Conservation (phyloP, 2,113 vertebrate genomes). For the Arvicanthis niloticus region DNA sequence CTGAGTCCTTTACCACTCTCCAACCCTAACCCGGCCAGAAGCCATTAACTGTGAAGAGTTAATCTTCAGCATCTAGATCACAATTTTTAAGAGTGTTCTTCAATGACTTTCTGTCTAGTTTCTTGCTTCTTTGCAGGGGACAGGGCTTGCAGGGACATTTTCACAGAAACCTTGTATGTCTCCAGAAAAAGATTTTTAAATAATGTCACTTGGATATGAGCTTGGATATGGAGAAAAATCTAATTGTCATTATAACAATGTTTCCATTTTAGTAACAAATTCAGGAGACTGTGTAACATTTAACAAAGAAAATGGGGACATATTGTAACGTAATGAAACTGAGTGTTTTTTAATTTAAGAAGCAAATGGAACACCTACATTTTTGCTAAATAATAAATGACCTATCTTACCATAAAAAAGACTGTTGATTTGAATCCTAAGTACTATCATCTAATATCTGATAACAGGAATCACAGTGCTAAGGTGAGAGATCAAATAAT, state of each 20-base stretch:
- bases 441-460: background rate
- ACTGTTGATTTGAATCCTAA: background rate
- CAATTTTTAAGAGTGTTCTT: background rate
- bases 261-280: background rate
- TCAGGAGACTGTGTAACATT: background rate
- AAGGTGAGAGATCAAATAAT: background rate
- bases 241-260: background rate
- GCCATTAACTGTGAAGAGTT: background rate
- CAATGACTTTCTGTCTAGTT: background rate
- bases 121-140: too few species aligned
- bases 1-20: background rate
- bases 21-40: background rate
- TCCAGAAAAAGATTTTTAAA: background rate
- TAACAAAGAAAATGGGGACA: background rate
- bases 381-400: background rate
- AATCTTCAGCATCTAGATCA: background rate
- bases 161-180: background rate
- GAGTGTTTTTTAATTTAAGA: background rate
- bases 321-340: background rate
- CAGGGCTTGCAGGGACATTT: background rate
- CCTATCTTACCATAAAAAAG: background rate
- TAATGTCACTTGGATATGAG: background rate
- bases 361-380: background rate
- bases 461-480: background rate
- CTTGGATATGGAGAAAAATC: background rate